Evolutionary conservation across 2,888 invertebrate species (phyloP), one percentile per base, ranked within the genome.

Genomic region (Odontomyia ornata): DNA sequence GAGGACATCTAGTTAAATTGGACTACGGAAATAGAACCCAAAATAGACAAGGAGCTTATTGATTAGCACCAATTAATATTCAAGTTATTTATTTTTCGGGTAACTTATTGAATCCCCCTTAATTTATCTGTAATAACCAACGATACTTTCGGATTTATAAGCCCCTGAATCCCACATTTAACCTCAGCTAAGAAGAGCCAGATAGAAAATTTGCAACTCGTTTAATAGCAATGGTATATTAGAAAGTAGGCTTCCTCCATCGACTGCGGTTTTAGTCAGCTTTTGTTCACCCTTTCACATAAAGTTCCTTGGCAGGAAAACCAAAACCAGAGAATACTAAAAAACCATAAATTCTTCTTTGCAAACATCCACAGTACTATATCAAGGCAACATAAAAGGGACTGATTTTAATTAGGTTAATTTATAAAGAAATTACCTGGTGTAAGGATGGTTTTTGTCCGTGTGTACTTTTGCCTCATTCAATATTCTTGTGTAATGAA

Each of bases 401-500:
- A 60, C 60, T 60, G 60, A 25, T 60, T 60, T 60, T 60, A 60
- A 60, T 60, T 60, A 60, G 60, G 60, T 60, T 60, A 60, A 60
- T 60, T 60, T 60, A 60, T 60, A 60, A 60, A 60, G 60, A 60
- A 60, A 60, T 60, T 60, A 60, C 60, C 60, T 60, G 60, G 60
- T 23, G 25, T 21, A 3, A 13, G 60, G 60, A 23, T 25, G 60
- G 23, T 60, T 23, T 60, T 25, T 7, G 4, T 23, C 23, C 52
- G 4, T 60, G 60, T 21, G 60, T 60, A 60, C 23, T 60, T 23
- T 60, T 25, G 21, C 23, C 25, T 23, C 60, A 60, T 60, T 7
- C 60, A 36, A 60, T 60, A 60, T 60, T 21, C 25, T 18, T 60
- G 23, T 60, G 25, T 60, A 25, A 21, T 60, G 60, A 60, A 60